phyloP scores from a whole-genome alignment of 1,140 invertebrate genomes.

The Drosophila seguyi region DNA sequence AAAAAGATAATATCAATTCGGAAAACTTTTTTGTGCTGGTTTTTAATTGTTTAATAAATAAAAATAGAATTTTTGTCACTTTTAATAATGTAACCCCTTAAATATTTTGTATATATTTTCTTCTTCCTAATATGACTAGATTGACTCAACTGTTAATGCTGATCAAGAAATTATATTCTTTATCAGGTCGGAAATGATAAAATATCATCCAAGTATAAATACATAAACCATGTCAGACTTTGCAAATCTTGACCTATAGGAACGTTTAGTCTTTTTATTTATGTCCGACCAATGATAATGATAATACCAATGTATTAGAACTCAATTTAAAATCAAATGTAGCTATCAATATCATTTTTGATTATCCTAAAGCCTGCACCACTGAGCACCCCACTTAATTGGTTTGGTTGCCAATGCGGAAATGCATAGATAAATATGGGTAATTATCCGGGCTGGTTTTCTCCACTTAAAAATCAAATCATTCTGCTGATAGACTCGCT shows the following conservation, averaged over 20 bases:
- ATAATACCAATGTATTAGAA: neutral
- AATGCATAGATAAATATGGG: conserved; percentile 5
- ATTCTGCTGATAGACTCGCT: conserved; percentile 12
- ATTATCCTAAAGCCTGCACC: neutral
- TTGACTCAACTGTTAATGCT: too few relatives aligned
- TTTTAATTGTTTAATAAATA: too few relatives aligned
- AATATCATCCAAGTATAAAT: too few relatives aligned
- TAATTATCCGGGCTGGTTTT: neutral
- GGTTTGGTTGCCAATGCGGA: neutral
- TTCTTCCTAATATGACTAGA: too few relatives aligned
- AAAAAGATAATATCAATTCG: too few relatives aligned
- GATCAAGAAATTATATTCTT: too few relatives aligned
- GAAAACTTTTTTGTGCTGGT: too few relatives aligned
- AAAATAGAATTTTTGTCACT: too few relatives aligned
- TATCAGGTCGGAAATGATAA: too few relatives aligned
- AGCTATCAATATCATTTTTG: neutral
- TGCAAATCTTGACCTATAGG: neutral
- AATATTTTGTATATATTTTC: too few relatives aligned
- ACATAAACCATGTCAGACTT: too few relatives aligned
- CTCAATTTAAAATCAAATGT: conserved; percentile 3
- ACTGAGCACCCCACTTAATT: neutral
- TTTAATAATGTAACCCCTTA: too few relatives aligned
- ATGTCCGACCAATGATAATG: neutral
- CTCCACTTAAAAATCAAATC: conserved; percentile 29
- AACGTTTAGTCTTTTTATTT: neutral